Conservation (phyloP, 2,888 invertebrate genomes). For the Muscina levida region DNA sequence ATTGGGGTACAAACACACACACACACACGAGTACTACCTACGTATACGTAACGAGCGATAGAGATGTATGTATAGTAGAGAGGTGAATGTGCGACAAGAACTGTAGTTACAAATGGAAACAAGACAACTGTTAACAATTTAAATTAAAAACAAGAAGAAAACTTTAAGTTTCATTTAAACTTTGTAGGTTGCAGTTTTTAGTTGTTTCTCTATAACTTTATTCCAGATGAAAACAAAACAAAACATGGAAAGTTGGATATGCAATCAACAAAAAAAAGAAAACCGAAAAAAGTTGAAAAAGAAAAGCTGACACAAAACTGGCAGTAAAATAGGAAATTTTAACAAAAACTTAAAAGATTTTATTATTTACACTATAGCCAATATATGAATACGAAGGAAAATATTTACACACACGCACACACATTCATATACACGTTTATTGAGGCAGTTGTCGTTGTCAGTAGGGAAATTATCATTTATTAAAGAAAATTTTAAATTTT, state of each 20-base stretch:
- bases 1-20: background rate
- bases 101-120: background rate
- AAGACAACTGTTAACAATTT: background rate
- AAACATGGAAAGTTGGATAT: background rate
- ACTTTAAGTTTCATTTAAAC: too few relatives aligned
- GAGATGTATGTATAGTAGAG: background rate
- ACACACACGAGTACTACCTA: background rate
- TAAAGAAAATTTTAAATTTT: too few relatives aligned
- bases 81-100: too few relatives aligned
- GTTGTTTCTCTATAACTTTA: too few relatives aligned
- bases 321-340: constrained; percentile 8
- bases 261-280: too few relatives aligned
- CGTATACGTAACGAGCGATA: background rate
- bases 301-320: constrained; percentile 30
- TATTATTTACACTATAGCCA: too few relatives aligned
- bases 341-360: constrained; percentile 2
- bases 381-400: background rate
- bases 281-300: constrained; percentile 37
- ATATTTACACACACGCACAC: constrained; percentile 18
- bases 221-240: background rate
- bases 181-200: too few relatives aligned
- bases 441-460: too few relatives aligned
- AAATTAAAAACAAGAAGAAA: too few relatives aligned
- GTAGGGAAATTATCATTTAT: too few relatives aligned
- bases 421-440: constrained; percentile 28